Conservation (phyloP, 2,888 invertebrate species). For the Lobophora halterata region DNA sequence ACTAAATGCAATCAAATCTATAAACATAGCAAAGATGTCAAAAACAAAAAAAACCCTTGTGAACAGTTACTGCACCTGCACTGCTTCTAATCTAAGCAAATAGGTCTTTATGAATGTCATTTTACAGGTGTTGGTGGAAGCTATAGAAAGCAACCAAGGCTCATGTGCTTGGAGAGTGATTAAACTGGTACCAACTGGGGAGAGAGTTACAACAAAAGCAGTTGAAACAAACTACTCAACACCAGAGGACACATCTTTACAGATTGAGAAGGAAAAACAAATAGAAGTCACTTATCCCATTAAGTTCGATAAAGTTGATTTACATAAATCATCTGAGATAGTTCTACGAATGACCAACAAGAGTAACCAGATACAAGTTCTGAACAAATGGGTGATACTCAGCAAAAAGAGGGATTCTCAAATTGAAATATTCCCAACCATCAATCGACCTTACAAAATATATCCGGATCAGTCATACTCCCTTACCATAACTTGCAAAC, state of each 20-base stretch:
- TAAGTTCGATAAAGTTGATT: conserved; percentile 67
- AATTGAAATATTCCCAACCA: conserved; percentile 63
- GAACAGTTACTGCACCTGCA: too few species aligned
- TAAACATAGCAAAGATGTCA: too few species aligned
- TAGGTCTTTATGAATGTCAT: too few species aligned
- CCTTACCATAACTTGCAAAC: conserved; percentile 74
- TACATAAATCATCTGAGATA: conserved; percentile 43
- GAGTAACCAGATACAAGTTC: conserved; percentile 57
- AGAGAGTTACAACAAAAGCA: conserved; percentile 5
- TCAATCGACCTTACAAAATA: conserved; percentile 54
- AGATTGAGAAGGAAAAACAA: conserved; percentile 67
- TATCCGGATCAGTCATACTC: conserved; percentile 59
- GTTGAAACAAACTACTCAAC: conserved; percentile 50
- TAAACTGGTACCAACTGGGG: conserved; percentile 39
- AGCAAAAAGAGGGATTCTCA: conserved; percentile 77
- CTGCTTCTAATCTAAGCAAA: too few species aligned
- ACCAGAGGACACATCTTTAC: conserved; percentile 44
- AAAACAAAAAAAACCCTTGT: too few species aligned
- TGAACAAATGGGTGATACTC: conserved; percentile 76
- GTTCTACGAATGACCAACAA: conserved; percentile 63
- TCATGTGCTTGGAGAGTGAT: conserved; percentile 82
- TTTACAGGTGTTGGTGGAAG: conserved; percentile 81
- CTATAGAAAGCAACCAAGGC: conserved; percentile 87
- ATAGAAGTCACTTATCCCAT: conserved; percentile 78
- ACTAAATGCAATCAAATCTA: too few species aligned